Evolutionary conservation across 2,797 vertebrate species (phyloP), one percentile per base, ranked within the genome.

Genomic region (Apogon hyalosoma): DNA sequence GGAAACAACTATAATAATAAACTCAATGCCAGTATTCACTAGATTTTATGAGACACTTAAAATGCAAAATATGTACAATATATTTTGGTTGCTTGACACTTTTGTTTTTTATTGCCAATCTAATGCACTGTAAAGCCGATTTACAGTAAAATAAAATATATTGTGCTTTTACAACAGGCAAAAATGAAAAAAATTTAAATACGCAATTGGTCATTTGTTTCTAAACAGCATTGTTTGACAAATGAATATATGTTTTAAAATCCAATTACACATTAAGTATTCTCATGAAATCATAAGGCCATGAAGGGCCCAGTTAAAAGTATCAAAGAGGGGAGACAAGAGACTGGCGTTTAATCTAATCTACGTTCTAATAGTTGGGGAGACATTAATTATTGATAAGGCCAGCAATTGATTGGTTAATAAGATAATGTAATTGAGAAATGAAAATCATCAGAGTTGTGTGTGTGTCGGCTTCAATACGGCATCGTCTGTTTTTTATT

Each of bases 391-490:
- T 94, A 94, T 94, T 94, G 93, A 94, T 94, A 94, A 94, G 91
- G 80, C 89, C 24, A 15, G 87, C 90, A 93, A 93, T 92, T 94
- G 93, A 94, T 94, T 94, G 93, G 93, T 92, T 94, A 94, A 94
- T 92, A 91, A 93, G 92, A 93, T 94, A 94, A 94, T 93, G 92
- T 94, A 94, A 94, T 94, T 93, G 93, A 94, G 93, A 94, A 94
- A 94, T 93, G 91, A 93, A 94, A 93, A 94, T 94, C 90, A 93
- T 90, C 90, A 90, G 86, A 88, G 84, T 87, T 82, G 84, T 83
- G 79, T 71, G 86, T 50, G 48, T 48, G 15, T 86, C 73, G 68
- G 69, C 82, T 87, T 79, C 79, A 80, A n/a, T n/a, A n/a, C n/a
- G n/a, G n/a, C n/a, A n/a, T n/a, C n/a, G n/a, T n/a, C n/a, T n/a